A percentile compares a stretch with the other conserved stretches of the same genome.
These are phyloP conservation scores for Achroia grisella DNA, from an alignment of 1,140 invertebrate species.

Conservation along the genomic window DNA sequence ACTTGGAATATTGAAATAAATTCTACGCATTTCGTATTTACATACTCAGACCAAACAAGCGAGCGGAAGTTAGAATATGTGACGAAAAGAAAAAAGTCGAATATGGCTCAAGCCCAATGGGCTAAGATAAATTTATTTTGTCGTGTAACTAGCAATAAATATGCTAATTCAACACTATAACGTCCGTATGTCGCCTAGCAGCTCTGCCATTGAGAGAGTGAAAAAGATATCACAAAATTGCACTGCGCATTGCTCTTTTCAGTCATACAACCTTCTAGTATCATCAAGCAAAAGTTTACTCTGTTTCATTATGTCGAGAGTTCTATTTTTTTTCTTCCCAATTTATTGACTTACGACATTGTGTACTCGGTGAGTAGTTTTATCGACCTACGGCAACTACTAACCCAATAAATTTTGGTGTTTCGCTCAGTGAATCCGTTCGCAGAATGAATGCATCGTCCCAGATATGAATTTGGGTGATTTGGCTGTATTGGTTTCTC, in stretches of 20 bases:
- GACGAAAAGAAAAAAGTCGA: slow-evolving; percentile 28
- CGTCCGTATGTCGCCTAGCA: slow-evolving; percentile 68
- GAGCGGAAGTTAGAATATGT: slow-evolving; percentile 39
- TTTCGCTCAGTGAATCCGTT: slow-evolving; percentile 69
- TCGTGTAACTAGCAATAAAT: slow-evolving; percentile 69
- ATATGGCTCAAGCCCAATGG: slow-evolving; percentile 48
- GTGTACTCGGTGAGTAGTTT: slow-evolving; percentile 46
- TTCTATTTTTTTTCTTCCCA: slow-evolving; percentile 49
- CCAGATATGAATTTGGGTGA: slow-evolving; percentile 58
- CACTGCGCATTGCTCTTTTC: slow-evolving; percentile 68
- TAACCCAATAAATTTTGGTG: slow-evolving; percentile 73
- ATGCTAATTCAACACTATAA: slow-evolving; percentile 70
- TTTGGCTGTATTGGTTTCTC: slow-evolving; percentile 48
- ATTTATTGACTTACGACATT: slow-evolving; percentile 56
- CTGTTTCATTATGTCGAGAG: slow-evolving; percentile 48
- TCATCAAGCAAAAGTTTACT: slow-evolving; percentile 46
- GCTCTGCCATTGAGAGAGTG: slow-evolving; percentile 61
- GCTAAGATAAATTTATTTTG: slow-evolving; percentile 68
- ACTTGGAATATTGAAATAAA: too few species aligned
- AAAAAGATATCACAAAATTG: slow-evolving; percentile 73
- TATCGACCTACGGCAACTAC: slow-evolving; percentile 72
- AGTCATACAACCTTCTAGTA: slow-evolving; percentile 53
- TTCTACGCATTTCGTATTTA: not conserved
- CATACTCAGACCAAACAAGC: not conserved
- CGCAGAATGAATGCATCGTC: slow-evolving; percentile 68